These are phyloP conservation scores for Cossypha heuglini DNA, from an alignment of 2,797 vertebrate species.

Conservation along the genomic window DNA sequence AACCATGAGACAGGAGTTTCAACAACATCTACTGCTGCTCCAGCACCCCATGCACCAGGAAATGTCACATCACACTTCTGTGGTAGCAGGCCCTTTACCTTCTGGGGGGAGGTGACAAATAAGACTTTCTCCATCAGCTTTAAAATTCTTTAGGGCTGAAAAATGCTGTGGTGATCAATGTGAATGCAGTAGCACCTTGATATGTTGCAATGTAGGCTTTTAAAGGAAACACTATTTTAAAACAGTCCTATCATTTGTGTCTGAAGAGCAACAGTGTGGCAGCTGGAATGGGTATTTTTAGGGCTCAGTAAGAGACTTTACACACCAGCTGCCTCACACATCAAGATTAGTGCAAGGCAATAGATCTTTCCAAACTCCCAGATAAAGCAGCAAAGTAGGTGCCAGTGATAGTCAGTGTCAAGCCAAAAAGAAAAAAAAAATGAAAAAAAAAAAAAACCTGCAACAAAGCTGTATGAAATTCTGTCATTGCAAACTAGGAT, in stretches of 20 bases:
- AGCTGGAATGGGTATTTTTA: background rate
- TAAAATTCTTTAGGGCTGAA: background rate
- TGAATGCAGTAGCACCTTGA: background rate
- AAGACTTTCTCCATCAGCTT: background rate
- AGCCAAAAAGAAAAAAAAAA: background rate
- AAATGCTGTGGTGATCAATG: background rate
- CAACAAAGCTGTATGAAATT: background rate
- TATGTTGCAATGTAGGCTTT: background rate
- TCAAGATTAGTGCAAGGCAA: background rate
- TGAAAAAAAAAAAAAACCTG: background rate
- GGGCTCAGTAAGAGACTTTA: background rate
- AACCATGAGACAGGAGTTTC: background rate
- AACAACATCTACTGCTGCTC: background rate
- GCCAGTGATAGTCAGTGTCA: background rate
- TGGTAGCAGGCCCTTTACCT: background rate
- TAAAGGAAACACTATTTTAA: background rate
- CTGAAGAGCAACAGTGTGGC: background rate
- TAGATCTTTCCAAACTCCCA: background rate
- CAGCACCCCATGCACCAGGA: background rate
- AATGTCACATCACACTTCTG: background rate
- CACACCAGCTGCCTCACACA: background rate
- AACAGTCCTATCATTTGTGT: background rate
- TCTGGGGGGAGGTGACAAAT: background rate
- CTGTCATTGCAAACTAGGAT: background rate
- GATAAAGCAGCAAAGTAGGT: background rate